Conservation (phyloP, 2,888 invertebrate genomes). For the Brenthis ino region DNA sequence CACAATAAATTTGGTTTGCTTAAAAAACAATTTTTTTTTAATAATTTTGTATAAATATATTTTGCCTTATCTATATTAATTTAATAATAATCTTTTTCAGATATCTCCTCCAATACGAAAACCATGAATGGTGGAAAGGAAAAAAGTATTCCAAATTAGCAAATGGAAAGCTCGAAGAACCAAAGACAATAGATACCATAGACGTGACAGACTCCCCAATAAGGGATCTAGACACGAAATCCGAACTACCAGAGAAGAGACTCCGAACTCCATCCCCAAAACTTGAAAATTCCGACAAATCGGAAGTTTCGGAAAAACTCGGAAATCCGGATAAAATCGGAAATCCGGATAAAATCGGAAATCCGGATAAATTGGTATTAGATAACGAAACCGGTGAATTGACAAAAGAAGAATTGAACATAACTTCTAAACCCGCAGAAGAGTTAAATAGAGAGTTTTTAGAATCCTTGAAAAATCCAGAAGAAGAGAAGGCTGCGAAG, state of each 20-base stretch:
- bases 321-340: constrained; percentile 28
- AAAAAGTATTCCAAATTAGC: constrained; percentile 56
- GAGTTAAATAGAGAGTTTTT: constrained; percentile 72
- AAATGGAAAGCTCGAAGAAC: constrained; percentile 57
- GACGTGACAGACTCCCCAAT: constrained; percentile 71
- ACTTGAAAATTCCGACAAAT: constrained; percentile 17
- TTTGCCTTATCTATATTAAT: too few relatives aligned
- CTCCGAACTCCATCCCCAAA: constrained; percentile 49
- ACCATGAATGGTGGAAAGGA: constrained; percentile 74
- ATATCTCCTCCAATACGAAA: constrained; percentile 86
- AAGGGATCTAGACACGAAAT: constrained; percentile 48
- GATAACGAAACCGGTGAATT: constrained; percentile 53
- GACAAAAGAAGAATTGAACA: constrained; percentile 54
- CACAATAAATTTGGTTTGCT: too few relatives aligned
- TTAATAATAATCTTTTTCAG: constrained; percentile 59
- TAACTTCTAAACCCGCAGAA: constrained; percentile 63
- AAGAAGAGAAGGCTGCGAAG: constrained; percentile 53
- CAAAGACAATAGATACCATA: constrained; percentile 62
- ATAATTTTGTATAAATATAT: too few relatives aligned
- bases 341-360: constrained; percentile 32
- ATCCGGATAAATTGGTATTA: constrained; percentile 36
- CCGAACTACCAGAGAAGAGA: constrained; percentile 46
- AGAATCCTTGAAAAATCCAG: constrained; percentile 62
- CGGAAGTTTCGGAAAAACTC: too few relatives aligned
- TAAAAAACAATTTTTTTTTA: too few relatives aligned